Base-by-base conservation (phyloP, 2,797 vertebrate species). In the Syndactyla subalaris region DNA sequence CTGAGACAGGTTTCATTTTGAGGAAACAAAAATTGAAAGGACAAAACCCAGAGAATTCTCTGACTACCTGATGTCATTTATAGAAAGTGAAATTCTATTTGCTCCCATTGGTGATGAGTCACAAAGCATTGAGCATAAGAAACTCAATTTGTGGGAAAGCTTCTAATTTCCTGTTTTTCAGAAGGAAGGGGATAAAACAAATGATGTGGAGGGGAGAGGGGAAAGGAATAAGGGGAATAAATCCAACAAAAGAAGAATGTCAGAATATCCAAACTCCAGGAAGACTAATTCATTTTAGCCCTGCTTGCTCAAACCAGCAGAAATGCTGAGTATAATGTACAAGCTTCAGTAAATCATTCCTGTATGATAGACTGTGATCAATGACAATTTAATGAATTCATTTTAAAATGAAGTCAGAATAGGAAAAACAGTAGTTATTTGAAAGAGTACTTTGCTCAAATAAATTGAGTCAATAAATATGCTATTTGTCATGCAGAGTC, bases 401-500 rank as follows among this genome's bases (percentile, higher is more conserved):
- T 94, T 96, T 92, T 94, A 87, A 95, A 96, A 96, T 20, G 34
- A 97, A 96, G 88, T 94, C 94, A 89, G 89, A 93, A 92, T 85
- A 77, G 80, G 71, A 82, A 94, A 92, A 97, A 91, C 80, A 95
- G 91, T 83, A 85, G 76, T 91, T 82, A 92, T 95, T 85, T 85
- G 85, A 93, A 95, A 74, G 89, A 67, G 14, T 93, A 58, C 91
- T 96, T 95, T 89, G 88, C 92, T 97, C 72, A 95, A 88, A 94
- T 92, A 97, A 93, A 96, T 95, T 87, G 95, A 96, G 95, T 97
- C 97, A 96, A 96, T 97, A 97, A 97, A 96, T 96, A 94, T 88
- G 96, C 67, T 87, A 73, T 97, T 97, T 97, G 95, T 96, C 96
- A 95, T 93, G 89, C 92, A 91, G 92, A 92, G 95, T 93, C 94